Conservation (phyloP, 2,888 invertebrate genomes). For the Platycheirus albimanus region DNA sequence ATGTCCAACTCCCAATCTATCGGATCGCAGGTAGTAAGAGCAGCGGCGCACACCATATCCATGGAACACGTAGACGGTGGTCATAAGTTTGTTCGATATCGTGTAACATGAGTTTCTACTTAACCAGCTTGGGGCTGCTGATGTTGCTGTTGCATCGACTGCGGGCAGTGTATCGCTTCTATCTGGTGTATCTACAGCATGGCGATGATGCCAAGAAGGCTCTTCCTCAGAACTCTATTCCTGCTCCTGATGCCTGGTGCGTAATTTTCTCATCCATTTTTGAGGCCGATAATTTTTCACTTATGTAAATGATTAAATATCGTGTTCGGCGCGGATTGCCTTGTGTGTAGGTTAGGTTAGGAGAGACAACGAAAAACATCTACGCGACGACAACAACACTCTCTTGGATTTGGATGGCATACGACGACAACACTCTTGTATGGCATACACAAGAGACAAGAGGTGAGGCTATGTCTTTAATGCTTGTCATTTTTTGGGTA, state of each 20-base stretch:
- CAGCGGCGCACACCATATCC: conserved; percentile 65
- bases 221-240: conserved; percentile 48
- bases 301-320: conserved; percentile 75
- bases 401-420: too few species aligned
- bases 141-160: conserved; percentile 22
- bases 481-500: conserved; percentile 52
- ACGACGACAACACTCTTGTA: conserved; percentile 33
- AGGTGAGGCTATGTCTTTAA: conserved; percentile 49
- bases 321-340: conserved; percentile 72
- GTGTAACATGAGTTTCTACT: conserved; percentile 80
- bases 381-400: conserved; percentile 37
- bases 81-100: conserved; percentile 79
- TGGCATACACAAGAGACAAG: conserved; percentile 48
- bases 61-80: conserved; percentile 77
- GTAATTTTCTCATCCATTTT: conserved; percentile 74
- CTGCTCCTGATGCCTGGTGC: conserved; percentile 50
- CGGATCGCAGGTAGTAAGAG: conserved; percentile 67
- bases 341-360: conserved; percentile 73
- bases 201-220: conserved; percentile 50
- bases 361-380: conserved; percentile 34
- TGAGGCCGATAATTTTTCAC: conserved; percentile 74
- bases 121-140: conserved; percentile 74
- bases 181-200: conserved; percentile 66
- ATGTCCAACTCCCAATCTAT: conserved; percentile 66
- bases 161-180: conserved; percentile 61